phyloP scores from a whole-genome alignment of 92 coral and sea anemone species.

The Parazoanthus darwini region DNA sequence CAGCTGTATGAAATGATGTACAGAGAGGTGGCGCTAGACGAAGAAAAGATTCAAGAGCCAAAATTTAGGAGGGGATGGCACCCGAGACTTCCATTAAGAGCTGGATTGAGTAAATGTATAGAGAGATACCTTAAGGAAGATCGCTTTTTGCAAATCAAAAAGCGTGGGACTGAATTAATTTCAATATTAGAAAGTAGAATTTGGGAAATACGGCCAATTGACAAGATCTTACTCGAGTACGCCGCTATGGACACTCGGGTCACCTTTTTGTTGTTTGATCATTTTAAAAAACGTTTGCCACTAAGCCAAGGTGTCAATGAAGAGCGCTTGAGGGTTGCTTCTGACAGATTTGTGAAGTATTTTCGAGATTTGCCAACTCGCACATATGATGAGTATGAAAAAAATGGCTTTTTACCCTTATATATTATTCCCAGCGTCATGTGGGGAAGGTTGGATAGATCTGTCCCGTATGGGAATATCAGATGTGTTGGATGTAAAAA shows the following conservation, averaged over 20 bases:
- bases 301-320: conserved; percentile 33
- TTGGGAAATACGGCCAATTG: conserved; percentile 69
- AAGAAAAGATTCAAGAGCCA: conserved; percentile 27
- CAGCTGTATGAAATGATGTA: conserved; percentile 83
- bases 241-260: conserved; percentile 71
- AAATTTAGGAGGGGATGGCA: conserved; percentile 29
- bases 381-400: no score
- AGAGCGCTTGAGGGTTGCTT: conserved; percentile 68
- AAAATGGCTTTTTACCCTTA: no score
- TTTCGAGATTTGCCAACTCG: no score
- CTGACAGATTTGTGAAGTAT: no score
- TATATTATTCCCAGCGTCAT: no score
- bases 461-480: no score
- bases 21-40: conserved; percentile 52
- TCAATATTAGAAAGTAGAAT: neutral
- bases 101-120: conserved; percentile 71
- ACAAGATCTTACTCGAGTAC: conserved; percentile 59
- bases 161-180: conserved; percentile 51
- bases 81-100: conserved; percentile 27
- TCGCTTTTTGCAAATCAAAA: conserved; percentile 54
- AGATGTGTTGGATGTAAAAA: no score
- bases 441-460: no score
- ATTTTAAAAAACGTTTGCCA: neutral
- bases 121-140: conserved; percentile 75
- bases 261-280: conserved; percentile 63